Conservation (phyloP, 2,888 invertebrate genomes). For the Pandemis heparana region DNA sequence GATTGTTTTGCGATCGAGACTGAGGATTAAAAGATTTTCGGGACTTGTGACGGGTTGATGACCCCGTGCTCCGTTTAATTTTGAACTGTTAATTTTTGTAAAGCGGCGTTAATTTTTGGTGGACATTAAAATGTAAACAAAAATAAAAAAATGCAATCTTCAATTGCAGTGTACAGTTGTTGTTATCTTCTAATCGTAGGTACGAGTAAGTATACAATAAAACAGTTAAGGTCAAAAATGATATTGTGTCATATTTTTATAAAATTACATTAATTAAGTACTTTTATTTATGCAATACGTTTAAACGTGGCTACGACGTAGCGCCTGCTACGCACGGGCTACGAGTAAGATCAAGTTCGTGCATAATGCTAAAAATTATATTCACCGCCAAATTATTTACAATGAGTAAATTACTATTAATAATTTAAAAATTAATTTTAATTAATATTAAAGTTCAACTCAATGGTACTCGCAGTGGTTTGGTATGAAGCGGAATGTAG, state of each 20-base stretch:
- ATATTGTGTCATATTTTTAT: no score
- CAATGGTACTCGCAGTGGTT: no score
- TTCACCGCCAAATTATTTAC: no score
- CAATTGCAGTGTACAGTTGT: not conserved
- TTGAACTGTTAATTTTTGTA: not conserved
- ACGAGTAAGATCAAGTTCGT: not conserved
- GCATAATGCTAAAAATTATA: no score
- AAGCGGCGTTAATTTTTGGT: not conserved
- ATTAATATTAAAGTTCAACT: no score
- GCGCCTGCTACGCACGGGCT: constrained; percentile 39
- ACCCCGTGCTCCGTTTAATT: constrained; percentile 37
- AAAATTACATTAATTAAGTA: no score
- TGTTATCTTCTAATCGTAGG: no score
- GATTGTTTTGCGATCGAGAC: constrained; percentile 41
- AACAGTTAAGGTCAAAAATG: no score
- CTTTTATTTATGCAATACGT: not conserved
- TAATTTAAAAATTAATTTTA: no score
- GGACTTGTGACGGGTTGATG: constrained; percentile 56
- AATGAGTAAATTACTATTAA: no score
- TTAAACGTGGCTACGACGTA: constrained; percentile 42
- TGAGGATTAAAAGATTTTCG: constrained; percentile 39
- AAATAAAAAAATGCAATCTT: not conserved
- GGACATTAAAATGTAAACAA: not conserved
- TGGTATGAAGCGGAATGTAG: no score
- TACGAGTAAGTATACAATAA: no score